phyloP scores from a whole-genome alignment of 2,888 invertebrate genomes.

The Patella depressa region DNA sequence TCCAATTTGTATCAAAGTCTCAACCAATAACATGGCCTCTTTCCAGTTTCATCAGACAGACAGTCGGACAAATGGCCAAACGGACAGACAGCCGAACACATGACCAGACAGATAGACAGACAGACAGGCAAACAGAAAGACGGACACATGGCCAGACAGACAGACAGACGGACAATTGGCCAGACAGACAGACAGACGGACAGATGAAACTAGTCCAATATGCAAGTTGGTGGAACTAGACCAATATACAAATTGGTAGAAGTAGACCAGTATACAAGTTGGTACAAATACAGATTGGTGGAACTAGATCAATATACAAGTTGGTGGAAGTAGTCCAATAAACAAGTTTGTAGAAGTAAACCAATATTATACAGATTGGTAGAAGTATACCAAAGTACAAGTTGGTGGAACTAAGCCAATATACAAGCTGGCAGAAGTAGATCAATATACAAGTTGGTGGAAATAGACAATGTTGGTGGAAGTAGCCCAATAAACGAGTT shows the following conservation, averaged over 20 bases:
- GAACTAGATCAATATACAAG: background rate
- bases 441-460: background rate
- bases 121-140: too few relatives aligned
- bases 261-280: too few relatives aligned
- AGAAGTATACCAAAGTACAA: background rate
- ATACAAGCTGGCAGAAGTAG: background rate
- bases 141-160: background rate
- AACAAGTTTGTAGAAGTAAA: slow-evolving; percentile 1
- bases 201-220: too few relatives aligned
- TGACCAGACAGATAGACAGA: too few relatives aligned
- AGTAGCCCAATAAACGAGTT: slow-evolving; percentile 10
- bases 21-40: too few relatives aligned
- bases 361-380: background rate
- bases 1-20: too few relatives aligned
- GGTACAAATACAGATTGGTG: background rate
- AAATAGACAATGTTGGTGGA: slow-evolving; percentile 17
- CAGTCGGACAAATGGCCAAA: too few relatives aligned
- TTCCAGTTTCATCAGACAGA: too few relatives aligned
- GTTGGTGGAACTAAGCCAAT: background rate
- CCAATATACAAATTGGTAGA: too few relatives aligned
- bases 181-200: background rate
- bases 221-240: too few relatives aligned
- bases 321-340: background rate
- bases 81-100: too few relatives aligned
- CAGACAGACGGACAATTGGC: background rate